These are phyloP conservation scores for Capricornis sumatraensis DNA, from an alignment of 2,113 vertebrate species.

Conservation along the genomic window DNA sequence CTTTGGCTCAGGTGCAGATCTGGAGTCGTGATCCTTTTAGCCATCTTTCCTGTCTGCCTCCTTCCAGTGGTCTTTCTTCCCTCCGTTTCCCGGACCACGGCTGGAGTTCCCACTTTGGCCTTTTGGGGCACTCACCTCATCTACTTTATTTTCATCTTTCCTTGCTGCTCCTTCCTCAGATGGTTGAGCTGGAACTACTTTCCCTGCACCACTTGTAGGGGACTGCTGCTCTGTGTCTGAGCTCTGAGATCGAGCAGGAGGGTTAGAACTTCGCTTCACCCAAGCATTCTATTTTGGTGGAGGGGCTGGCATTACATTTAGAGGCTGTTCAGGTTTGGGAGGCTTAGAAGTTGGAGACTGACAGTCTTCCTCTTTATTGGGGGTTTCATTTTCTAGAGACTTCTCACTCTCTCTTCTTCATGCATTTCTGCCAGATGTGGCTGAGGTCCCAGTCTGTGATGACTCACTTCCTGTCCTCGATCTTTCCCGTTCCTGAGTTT, in stretches of 20 bases:
- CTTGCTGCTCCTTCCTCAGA: conserved; percentile 70
- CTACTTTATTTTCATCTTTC: conserved; percentile 74
- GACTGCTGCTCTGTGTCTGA: conserved; percentile 80
- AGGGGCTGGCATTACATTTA: conserved; percentile 94
- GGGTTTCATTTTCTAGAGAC: conserved; percentile 91
- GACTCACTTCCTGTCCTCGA: conserved; percentile 95
- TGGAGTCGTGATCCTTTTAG: conserved; percentile 87
- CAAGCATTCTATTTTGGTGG: conserved; percentile 96
- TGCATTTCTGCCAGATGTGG: conserved; percentile 79
- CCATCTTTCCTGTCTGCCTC: conserved; percentile 90
- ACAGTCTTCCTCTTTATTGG: conserved; percentile 87
- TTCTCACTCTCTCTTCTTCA: conserved; percentile 92
- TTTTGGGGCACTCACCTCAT: conserved; percentile 79
- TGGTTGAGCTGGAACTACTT: conserved; percentile 7
- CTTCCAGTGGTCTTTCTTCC: conserved; percentile 87
- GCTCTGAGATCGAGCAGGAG: conserved; percentile 75
- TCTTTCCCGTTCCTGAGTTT: conserved; percentile 89
- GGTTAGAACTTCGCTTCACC: conserved; percentile 90
- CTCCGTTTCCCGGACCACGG: conserved; percentile 84
- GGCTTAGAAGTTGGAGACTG: conserved; percentile 83
- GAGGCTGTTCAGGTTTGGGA: conserved; percentile 84
- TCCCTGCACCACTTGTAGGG: conserved; percentile 67
- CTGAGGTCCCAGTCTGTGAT: conserved; percentile 87
- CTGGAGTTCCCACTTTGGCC: conserved; percentile 79
- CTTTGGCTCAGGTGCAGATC: conserved; percentile 92